Base-by-base conservation (phyloP, 2,888 invertebrate genomes). In the Sisyra terminalis region DNA sequence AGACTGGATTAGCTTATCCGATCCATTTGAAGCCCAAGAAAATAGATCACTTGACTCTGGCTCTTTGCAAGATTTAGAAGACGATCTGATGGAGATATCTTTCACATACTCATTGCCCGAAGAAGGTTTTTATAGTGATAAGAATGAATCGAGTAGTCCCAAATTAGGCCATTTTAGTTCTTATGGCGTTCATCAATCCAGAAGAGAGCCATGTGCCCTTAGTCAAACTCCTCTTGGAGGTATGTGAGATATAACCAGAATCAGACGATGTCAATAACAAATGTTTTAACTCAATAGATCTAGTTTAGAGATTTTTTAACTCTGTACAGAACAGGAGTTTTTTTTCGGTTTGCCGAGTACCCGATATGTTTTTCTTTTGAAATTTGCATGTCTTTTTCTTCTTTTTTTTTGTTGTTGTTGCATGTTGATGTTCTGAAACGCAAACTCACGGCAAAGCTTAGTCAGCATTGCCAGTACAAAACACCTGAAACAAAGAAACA, bases 281-380 rank as follows among this genome's bases (percentile, higher is more conserved):
- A 9, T 17, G 18, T 17, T 38, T 38, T 38, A 18, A 18, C 42
- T 42, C 44, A 34, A 39, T 46, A 45, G 45, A 30, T 18, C 24
- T 24, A 24, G 24, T 5, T 3, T 24, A 24, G 24, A 24, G 24
- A 7, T 24, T 24, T 24, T 5, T 24, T 24, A 24, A 24, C 24
- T 24, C 24, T 24, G 24, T 24, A 24, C 24, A 24, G 24, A 24
- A 24, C 24, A 24, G 24, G 24, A 24, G 24, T 24, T 24, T 24
- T 24, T 24, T 24, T 24, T 24, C 42, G 13, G 11, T 10, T 42
- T 35, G 14, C 46, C 44, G 46, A 53, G 56, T 52, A 54, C 61
- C 61, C 63, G 61, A 61, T 59, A 61, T 61, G 61, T 60, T 61
- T 60, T 58, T 54, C 47, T 53, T 48, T 50, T 47, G 46, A 41